These are phyloP conservation scores for Dermolepida albohirtum DNA, from an alignment of 2,888 invertebrate genomes.

Conservation along the genomic window DNA sequence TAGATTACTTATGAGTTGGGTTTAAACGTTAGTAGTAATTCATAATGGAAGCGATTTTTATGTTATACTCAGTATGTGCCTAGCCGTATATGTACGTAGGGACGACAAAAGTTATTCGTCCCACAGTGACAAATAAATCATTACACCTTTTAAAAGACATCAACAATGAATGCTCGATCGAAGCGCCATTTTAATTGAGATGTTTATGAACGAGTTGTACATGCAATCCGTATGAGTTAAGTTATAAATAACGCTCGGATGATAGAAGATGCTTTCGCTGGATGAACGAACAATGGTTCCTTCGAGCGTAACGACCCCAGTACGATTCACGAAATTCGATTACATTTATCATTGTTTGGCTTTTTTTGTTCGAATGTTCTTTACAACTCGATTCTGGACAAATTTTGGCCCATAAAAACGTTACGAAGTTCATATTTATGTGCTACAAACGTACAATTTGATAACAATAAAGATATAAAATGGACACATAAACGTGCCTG, in stretches of 20 bases:
- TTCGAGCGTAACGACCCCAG: neutral
- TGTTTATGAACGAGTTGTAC: slow-evolving; percentile 22
- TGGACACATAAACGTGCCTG: too few species aligned
- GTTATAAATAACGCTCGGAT: slow-evolving; percentile 29
- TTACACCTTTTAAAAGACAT: slow-evolving; percentile 7
- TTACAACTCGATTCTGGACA: slow-evolving; percentile 4
- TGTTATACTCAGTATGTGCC: too few species aligned
- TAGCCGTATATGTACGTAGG: too few species aligned
- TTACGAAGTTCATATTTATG: too few species aligned
- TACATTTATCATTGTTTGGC: slow-evolving; percentile 6
- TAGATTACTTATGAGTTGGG: too few species aligned
- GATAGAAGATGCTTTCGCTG: slow-evolving; percentile 17
- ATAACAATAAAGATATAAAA: too few species aligned
- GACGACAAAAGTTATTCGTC: too few species aligned
- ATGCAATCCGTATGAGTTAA: neutral
- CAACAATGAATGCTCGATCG: slow-evolving; percentile 15
- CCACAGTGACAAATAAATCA: slow-evolving; percentile 27
- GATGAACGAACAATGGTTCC: slow-evolving; percentile 14
- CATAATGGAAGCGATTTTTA: too few species aligned
- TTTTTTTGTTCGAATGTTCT: neutral
- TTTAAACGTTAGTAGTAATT: too few species aligned
- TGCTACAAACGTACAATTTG: too few species aligned
- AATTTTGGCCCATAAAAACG: neutral
- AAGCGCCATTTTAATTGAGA: slow-evolving; percentile 27
- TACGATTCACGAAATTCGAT: slow-evolving; percentile 17